phyloP scores from a whole-genome alignment of 2,113 vertebrate genomes.

The Poecile atricapillus region DNA sequence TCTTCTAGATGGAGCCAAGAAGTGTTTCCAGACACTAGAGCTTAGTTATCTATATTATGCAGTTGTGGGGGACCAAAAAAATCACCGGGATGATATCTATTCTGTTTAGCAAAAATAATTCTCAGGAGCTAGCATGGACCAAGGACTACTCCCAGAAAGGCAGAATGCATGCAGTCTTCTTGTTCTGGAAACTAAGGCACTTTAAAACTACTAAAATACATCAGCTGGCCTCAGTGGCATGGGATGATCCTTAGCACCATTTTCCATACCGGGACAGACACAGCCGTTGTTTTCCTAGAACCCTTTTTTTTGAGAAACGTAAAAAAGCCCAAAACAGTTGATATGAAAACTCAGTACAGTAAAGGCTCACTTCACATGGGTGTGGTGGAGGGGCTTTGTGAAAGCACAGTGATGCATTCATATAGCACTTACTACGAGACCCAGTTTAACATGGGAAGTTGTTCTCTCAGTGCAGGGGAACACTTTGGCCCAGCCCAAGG shows the following conservation, averaged over 20 bases:
- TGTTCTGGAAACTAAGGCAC: background rate
- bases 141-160: background rate
- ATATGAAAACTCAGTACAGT: background rate
- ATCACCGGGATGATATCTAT: background rate
- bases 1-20: conserved; percentile 2
- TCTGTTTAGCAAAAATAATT: background rate
- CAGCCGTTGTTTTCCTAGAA: background rate
- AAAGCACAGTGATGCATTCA: background rate
- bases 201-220: background rate
- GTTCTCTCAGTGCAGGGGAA: background rate
- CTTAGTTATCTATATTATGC: conserved; percentile 12
- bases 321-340: background rate
- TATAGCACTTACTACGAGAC: background rate
- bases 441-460: background rate
- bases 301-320: background rate
- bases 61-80: background rate
- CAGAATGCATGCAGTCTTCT: background rate
- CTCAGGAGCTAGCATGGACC: background rate
- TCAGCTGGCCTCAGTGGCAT: background rate
- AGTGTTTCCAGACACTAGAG: background rate
- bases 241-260: background rate
- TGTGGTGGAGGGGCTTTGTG: background rate
- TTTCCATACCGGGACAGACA: background rate
- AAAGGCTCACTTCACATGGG: background rate
- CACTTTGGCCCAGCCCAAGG: background rate